These are phyloP conservation scores for Oreochromis spilurus DNA, from an alignment of 2,113 vertebrate genomes.

Conservation along the genomic window DNA sequence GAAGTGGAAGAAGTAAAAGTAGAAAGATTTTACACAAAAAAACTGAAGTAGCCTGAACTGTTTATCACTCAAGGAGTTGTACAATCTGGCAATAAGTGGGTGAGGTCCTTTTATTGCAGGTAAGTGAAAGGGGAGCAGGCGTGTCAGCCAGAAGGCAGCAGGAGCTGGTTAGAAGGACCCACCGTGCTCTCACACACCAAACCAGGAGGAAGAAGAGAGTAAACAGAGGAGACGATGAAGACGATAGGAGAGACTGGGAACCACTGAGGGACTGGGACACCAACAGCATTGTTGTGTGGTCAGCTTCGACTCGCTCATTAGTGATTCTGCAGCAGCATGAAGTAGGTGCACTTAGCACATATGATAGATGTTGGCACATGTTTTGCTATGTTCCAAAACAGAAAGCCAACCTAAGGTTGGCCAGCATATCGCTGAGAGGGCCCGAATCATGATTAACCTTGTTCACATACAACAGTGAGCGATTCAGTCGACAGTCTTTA, in stretches of 20 bases:
- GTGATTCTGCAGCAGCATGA: not conserved
- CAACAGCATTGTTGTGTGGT: not conserved
- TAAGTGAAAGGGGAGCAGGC: not conserved
- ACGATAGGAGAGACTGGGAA: not conserved
- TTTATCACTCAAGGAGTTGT: not conserved
- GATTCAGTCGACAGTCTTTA: not conserved
- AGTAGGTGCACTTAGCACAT: not conserved
- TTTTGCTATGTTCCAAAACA: not conserved
- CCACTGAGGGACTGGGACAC: not conserved
- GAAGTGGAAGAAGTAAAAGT: not conserved
- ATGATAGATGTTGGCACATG: not conserved
- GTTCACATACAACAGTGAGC: not conserved
- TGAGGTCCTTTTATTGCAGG: not conserved
- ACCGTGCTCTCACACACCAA: not conserved
- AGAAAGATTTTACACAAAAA: not conserved
- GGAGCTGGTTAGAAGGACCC: not conserved
- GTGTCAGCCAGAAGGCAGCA: not conserved
- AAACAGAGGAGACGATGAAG: not conserved
- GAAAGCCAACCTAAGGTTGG: not conserved
- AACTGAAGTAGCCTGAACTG: not conserved
- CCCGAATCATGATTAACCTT: accelerated
- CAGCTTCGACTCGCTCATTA: not conserved
- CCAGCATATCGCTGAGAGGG: not conserved
- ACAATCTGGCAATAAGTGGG: not conserved
- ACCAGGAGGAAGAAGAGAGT: not conserved